phyloP scores from a whole-genome alignment of 2,888 invertebrate species.

The Agapetus fuscipes region DNA sequence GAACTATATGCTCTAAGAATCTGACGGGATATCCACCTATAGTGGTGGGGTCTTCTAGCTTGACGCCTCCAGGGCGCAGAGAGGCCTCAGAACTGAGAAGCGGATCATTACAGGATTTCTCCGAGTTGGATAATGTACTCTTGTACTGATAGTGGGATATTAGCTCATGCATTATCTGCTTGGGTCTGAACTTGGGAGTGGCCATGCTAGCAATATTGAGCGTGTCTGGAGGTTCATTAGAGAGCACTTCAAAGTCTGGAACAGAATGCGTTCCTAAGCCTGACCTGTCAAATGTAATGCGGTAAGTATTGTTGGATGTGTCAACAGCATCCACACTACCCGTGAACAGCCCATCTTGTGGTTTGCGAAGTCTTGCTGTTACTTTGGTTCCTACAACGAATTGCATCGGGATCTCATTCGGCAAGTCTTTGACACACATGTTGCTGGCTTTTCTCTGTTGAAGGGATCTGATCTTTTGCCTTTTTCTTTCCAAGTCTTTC shows the following conservation, averaged over 20 bases:
- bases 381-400: slow-evolving; percentile 92
- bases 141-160: slow-evolving; percentile 38
- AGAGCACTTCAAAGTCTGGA: slow-evolving; percentile 92
- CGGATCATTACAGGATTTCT: slow-evolving; percentile 55
- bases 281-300: slow-evolving; percentile 87
- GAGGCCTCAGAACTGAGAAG: slow-evolving; percentile 49
- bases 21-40: slow-evolving; percentile 78
- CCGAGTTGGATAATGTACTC: slow-evolving; percentile 30
- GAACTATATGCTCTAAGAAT: slow-evolving; percentile 77
- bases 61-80: too few species aligned
- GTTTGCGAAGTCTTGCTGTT: slow-evolving; percentile 78
- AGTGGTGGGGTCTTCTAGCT: slow-evolving; percentile 37
- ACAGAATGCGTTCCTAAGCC: slow-evolving; percentile 93
- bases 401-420: slow-evolving; percentile 89
- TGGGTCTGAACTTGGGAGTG: slow-evolving; percentile 62
- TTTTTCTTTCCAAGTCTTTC: slow-evolving; percentile 77
- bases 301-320: slow-evolving; percentile 86
- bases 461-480: slow-evolving; percentile 83
- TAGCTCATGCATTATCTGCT: slow-evolving; percentile 50
- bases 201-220: slow-evolving; percentile 77
- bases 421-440: slow-evolving; percentile 76
- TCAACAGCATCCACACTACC: slow-evolving; percentile 94
- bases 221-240: slow-evolving; percentile 86
- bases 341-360: slow-evolving; percentile 92
- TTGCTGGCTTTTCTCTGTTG: slow-evolving; percentile 86